phyloP scores from a whole-genome alignment of 1,140 invertebrate genomes.

The Drosophila baimaii region DNA sequence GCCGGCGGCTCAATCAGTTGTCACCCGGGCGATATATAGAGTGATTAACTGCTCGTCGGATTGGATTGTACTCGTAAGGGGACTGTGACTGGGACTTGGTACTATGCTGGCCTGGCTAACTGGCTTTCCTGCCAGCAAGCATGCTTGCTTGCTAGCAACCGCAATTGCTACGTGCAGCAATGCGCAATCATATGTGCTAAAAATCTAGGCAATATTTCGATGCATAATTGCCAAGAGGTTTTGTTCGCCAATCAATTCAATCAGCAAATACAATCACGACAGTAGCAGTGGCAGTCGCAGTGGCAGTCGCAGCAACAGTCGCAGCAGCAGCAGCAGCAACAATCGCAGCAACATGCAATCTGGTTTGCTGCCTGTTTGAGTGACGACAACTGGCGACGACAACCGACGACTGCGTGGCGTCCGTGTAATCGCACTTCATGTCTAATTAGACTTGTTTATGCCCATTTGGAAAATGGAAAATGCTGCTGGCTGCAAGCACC shows the following conservation, averaged over 20 bases:
- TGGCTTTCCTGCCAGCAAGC: not conserved
- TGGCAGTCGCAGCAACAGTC: not conserved
- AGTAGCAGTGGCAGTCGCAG: constrained; percentile 24
- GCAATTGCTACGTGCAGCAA: constrained; percentile 62
- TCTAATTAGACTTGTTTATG: constrained; percentile 83
- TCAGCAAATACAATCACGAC: constrained; percentile 63
- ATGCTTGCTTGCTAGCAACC: constrained; percentile 5
- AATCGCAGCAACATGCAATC: constrained; percentile 28
- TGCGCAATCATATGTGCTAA: constrained; percentile 68
- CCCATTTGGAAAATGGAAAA: constrained; percentile 70
- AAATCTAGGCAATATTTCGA: constrained; percentile 77
- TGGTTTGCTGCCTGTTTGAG: constrained; percentile 61
- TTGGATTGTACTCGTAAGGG: constrained; percentile 59
- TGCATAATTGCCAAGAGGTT: constrained; percentile 73
- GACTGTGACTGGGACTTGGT: constrained; percentile 20
- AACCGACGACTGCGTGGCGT: constrained; percentile 71
- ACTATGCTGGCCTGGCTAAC: not conserved
- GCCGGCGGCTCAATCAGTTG: constrained; percentile 80
- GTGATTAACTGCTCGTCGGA: constrained; percentile 73
- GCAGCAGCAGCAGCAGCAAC: constrained; percentile 6
- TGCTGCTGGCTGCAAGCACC: constrained; percentile 28
- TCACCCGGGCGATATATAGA: constrained; percentile 80
- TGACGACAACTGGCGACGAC: constrained; percentile 61
- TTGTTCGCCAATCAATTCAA: constrained; percentile 73
- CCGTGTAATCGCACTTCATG: constrained; percentile 82